These are phyloP conservation scores for Drosophila crucigera DNA, from an alignment of 2,888 invertebrate species.

Conservation along the genomic window DNA sequence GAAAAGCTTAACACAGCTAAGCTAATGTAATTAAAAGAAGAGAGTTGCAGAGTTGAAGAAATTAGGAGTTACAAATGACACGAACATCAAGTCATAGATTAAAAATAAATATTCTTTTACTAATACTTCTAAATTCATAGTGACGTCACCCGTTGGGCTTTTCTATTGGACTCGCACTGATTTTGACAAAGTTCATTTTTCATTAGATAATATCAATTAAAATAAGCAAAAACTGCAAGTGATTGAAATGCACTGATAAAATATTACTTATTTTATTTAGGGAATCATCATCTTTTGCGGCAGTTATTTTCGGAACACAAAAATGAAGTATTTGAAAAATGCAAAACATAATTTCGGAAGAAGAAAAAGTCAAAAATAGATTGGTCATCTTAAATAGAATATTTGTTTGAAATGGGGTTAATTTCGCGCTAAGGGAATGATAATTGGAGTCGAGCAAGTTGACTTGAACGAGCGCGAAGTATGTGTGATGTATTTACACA, in stretches of 20 bases:
- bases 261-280: neutral
- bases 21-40: neutral
- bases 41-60: neutral
- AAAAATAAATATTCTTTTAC: neutral
- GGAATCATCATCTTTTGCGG: neutral
- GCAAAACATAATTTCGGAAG: neutral
- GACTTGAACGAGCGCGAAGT: neutral
- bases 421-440: neutral
- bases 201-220: neutral
- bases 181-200: too few relatives aligned
- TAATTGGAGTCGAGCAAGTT: neutral
- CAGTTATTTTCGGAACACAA: neutral
- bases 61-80: neutral
- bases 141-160: neutral
- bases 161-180: neutral
- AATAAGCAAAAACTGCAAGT: neutral
- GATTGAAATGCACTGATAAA: neutral
- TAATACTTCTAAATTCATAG: neutral
- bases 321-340: neutral
- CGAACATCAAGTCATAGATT: neutral
- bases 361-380: neutral
- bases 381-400: neutral
- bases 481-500: conserved; percentile 8
- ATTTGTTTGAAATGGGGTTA: neutral
- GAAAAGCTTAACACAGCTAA: neutral